Evolutionary conservation across 1,140 invertebrate species (phyloP).

Genomic region (Drosophila aff.): DNA sequence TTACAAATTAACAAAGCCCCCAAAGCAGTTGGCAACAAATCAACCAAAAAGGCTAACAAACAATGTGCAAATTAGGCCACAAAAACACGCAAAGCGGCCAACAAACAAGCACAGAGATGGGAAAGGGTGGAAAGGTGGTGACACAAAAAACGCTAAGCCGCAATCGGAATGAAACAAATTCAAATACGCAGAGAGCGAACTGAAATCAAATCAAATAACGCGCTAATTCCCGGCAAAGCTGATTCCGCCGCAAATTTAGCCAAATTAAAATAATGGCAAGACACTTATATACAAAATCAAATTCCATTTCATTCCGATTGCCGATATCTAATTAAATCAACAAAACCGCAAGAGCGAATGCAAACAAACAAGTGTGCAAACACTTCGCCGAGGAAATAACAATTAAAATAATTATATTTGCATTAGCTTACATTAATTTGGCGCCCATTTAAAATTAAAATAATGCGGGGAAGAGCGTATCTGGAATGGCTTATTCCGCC

Average conservation of each 20-base stretch:
- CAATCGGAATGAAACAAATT: slow-evolving; percentile 7
- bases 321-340: slow-evolving; percentile 78
- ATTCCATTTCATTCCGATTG: slow-evolving; percentile 66
- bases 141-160: slow-evolving; percentile 18
- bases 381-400: slow-evolving; percentile 29
- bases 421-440: slow-evolving; percentile 54
- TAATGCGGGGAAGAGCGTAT: slow-evolving; percentile 12
- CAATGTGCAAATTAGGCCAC: slow-evolving; percentile 50
- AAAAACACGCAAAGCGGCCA: slow-evolving; percentile 15
- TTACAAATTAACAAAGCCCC: slow-evolving; percentile 43
- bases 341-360: slow-evolving; percentile 41
- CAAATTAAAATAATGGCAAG: slow-evolving; percentile 74
- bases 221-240: slow-evolving; percentile 68
- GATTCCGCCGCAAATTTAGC: slow-evolving; percentile 66
- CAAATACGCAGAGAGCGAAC: not conserved
- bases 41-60: slow-evolving; percentile 43
- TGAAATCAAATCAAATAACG: slow-evolving; percentile 63
- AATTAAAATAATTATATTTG: slow-evolving; percentile 58
- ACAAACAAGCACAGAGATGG: slow-evolving; percentile 3
- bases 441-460: slow-evolving; percentile 28
- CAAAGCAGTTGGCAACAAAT: slow-evolving; percentile 27
- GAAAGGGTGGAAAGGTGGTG: not conserved
- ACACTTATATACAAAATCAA: slow-evolving; percentile 50
- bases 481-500: slow-evolving; percentile 14
- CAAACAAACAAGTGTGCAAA: slow-evolving; percentile 40